Percentiles rank a stretch among this genome's conserved stretches.
Evolutionary conservation across 2,888 invertebrate species (phyloP).

Genomic region (Andrena marginata): DNA sequence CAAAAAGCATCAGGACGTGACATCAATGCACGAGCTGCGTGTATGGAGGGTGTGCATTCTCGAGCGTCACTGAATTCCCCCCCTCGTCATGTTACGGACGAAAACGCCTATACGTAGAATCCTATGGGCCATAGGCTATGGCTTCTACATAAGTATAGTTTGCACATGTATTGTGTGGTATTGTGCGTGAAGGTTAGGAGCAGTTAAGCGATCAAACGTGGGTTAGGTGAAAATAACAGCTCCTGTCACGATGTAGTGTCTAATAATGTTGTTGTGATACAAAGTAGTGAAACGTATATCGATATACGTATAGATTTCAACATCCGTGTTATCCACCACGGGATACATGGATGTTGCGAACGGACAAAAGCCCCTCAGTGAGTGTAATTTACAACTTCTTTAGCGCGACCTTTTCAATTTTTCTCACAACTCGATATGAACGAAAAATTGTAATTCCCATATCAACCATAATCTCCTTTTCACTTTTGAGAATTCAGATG

Average conservation of each 20-base stretch:
- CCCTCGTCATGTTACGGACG: conserved; percentile 20
- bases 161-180: conserved; percentile 20
- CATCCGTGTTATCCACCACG: conserved; percentile 78
- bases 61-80: conserved; percentile 15
- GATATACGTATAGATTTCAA: conserved; percentile 48
- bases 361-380: conserved; percentile 81
- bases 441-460: background rate
- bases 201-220: conserved; percentile 52
- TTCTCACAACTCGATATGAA: background rate
- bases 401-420: background rate
- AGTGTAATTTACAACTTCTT: conserved; percentile 61
- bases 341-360: conserved; percentile 83
- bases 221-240: conserved; percentile 52
- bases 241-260: conserved; percentile 54
- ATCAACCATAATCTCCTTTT: background rate
- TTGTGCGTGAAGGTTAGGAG: conserved; percentile 60
- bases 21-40: background rate
- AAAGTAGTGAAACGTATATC: conserved; percentile 33
- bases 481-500: background rate
- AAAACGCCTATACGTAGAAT: conserved; percentile 61
- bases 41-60: conserved; percentile 4
- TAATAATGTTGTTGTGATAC: conserved; percentile 53
- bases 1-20: conserved; percentile 22
- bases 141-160: conserved; percentile 53
- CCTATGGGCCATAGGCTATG: too few relatives aligned